phyloP scores from a whole-genome alignment of 2,797 vertebrate species.

The Helarctos malayanus region DNA sequence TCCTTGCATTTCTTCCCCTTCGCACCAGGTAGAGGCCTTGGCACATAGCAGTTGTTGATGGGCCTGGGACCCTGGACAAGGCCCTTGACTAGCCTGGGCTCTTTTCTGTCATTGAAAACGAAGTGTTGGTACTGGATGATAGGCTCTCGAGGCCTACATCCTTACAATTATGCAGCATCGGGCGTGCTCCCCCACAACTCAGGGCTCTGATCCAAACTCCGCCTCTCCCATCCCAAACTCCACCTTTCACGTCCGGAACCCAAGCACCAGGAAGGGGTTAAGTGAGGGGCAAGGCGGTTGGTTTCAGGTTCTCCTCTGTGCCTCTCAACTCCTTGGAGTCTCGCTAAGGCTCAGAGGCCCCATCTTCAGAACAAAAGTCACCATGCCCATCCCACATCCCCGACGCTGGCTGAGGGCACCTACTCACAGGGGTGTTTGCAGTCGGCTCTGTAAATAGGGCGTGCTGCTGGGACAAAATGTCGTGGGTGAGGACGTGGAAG shows the following conservation, averaged over 20 bases:
- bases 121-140: not conserved
- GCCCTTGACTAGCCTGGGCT: not conserved
- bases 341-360: not conserved
- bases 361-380: not conserved
- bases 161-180: not conserved
- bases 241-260: not conserved
- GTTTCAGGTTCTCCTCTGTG: no score
- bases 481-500: conserved; percentile 14
- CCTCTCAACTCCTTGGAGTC: not conserved
- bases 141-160: accelerated
- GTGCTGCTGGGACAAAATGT: not conserved
- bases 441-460: not conserved
- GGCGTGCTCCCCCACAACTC: accelerated
- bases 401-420: accelerated
- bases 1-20: not conserved
- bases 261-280: not conserved
- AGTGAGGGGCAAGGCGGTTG: not conserved
- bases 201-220: not conserved
- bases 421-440: not conserved
- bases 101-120: not conserved
- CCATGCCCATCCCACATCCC: not conserved
- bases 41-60: not conserved
- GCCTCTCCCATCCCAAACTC: not conserved
- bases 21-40: not conserved
- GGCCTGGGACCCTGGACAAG: not conserved